Evolutionary conservation across 2,797 vertebrate genomes (phyloP).

Genomic region (Prunella strophiata): DNA sequence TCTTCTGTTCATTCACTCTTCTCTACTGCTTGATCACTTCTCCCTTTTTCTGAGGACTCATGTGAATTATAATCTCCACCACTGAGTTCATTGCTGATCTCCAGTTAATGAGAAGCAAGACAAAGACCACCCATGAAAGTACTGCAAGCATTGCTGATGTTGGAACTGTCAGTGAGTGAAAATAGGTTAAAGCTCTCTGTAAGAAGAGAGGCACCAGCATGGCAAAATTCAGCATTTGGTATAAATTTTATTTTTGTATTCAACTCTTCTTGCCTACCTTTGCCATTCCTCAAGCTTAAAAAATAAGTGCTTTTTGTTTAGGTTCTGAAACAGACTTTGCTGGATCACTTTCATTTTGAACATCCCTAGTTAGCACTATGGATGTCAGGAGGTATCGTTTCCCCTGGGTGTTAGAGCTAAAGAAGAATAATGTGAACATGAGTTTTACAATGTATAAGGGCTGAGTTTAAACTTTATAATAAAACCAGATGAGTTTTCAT

Average conservation of each 20-base stretch:
- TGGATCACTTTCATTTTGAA: not conserved
- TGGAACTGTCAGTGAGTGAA: not conserved
- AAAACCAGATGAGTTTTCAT: constrained; percentile 6
- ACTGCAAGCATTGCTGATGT: not conserved
- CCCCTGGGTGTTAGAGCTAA: not conserved
- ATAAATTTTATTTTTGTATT: not conserved
- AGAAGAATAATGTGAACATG: not conserved
- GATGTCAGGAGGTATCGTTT: not conserved
- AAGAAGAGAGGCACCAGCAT: not conserved
- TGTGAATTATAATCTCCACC: not conserved
- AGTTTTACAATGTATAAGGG: not conserved
- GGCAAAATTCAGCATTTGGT: not conserved
- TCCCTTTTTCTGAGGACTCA: not conserved
- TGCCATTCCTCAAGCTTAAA: not conserved
- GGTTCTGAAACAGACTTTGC: not conserved
- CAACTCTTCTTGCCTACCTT: not conserved
- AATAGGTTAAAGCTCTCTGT: constrained; percentile 11
- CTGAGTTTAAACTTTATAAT: not conserved
- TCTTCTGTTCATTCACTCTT: not conserved
- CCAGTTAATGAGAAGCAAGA: constrained; percentile 19
- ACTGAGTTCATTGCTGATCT: not conserved
- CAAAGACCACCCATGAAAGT: constrained; percentile 25
- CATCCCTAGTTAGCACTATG: rapidly evolving
- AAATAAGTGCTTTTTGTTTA: not conserved
- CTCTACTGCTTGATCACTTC: not conserved